A percentile compares a stretch with the other conserved stretches of the same genome.
These are phyloP conservation scores for Phyllostomus hastatus DNA, from an alignment of 2,113 vertebrate genomes.

Conservation along the genomic window DNA sequence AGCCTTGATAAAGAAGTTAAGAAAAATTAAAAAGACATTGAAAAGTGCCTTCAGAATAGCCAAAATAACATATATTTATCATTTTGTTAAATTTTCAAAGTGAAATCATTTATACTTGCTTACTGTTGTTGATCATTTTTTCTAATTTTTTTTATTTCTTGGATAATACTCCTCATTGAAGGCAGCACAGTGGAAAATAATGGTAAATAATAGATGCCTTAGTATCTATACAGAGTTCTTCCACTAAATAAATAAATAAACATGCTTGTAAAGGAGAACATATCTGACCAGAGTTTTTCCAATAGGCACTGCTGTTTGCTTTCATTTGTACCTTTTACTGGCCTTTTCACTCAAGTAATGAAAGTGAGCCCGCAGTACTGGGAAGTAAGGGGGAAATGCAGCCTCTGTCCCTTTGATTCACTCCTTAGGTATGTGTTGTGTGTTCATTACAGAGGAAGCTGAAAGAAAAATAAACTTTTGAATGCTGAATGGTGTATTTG, in stretches of 20 bases:
- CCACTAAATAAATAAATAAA: conserved; percentile 65
- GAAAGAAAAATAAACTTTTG: conserved; percentile 32
- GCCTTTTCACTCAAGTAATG: neutral
- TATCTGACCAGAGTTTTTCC: neutral
- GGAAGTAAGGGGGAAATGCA: neutral
- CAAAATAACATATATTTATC: neutral
- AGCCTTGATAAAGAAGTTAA: conserved; percentile 56
- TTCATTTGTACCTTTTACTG: conserved; percentile 7
- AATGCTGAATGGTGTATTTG: conserved; percentile 37
- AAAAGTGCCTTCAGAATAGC: neutral
- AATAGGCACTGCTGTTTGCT: neutral
- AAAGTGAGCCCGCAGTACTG: neutral
- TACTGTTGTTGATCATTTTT: conserved; percentile 42
- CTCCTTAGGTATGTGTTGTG: neutral
- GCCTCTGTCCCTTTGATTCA: neutral
- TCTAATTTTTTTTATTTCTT: conserved; percentile 48
- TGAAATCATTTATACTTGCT: neutral
- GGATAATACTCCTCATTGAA: conserved; percentile 9
- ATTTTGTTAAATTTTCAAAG: conserved; percentile 47
- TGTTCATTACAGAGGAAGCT: neutral
- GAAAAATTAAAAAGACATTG: conserved; percentile 47
- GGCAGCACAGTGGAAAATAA: conserved; percentile 18
- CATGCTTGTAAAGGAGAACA: neutral
- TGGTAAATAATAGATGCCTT: conserved; percentile 69
- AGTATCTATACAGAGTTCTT: neutral